Conservation (phyloP, 2,797 vertebrate species). For the Anolis apletophallus region DNA sequence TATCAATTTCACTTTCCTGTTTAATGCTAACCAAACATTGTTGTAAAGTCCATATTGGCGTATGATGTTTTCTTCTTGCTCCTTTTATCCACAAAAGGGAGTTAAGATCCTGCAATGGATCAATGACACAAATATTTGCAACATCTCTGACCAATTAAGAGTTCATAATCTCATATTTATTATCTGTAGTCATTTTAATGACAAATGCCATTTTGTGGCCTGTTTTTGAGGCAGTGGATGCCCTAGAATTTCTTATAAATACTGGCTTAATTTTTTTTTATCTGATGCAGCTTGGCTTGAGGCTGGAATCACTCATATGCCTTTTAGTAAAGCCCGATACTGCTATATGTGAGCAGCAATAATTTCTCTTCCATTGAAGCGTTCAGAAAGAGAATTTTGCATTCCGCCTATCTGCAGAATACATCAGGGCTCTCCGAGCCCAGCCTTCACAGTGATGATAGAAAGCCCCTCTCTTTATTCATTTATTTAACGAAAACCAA, state of each 20-base stretch:
- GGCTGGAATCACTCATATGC: conserved; percentile 38
- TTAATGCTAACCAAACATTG: no score
- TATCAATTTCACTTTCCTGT: no score
- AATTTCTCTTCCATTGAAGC: conserved; percentile 52
- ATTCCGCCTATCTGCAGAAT: conserved; percentile 62
- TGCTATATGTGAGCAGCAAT: conserved; percentile 57
- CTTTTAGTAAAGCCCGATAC: conserved; percentile 37
- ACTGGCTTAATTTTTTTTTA: conserved; percentile 41
- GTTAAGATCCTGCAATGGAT: not conserved
- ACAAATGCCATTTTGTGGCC: conserved; percentile 13
- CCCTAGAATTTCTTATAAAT: conserved; percentile 44
- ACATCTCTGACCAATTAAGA: conserved; percentile 29
- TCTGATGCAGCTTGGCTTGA: conserved; percentile 21
- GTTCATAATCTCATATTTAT: conserved; percentile 44
- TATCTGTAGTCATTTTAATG: conserved; percentile 50
- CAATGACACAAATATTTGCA: not conserved
- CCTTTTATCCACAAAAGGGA: not conserved
- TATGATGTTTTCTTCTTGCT: no score
- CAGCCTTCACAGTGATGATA: conserved; percentile 73
- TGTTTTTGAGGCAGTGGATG: conserved; percentile 45
- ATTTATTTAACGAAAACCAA: conserved; percentile 60
- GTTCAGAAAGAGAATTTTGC: conserved; percentile 29
- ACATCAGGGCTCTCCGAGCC: conserved; percentile 71
- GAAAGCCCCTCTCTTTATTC: conserved; percentile 45
- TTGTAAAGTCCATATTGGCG: no score